Percentiles rank a stretch among this genome's conserved stretches.
phyloP scores from a whole-genome alignment of 2,888 invertebrate species.

The Agapostemon virescens region DNA sequence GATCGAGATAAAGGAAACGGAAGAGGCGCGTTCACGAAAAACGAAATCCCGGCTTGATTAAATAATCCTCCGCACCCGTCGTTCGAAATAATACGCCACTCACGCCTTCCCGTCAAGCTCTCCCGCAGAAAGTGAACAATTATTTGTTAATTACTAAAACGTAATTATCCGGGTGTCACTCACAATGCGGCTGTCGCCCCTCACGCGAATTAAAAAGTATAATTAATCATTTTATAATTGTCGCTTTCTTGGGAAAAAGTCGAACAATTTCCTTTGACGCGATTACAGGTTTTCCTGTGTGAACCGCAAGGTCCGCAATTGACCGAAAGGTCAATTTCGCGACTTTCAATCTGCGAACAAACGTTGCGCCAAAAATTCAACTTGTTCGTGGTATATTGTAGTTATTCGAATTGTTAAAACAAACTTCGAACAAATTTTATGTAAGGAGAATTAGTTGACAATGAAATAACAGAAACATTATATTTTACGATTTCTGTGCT shows the following conservation, averaged over 20 bases:
- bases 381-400: background rate
- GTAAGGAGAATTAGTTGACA: too few relatives aligned
- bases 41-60: background rate
- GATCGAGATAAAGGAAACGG: conserved; percentile 11
- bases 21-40: conserved; percentile 3
- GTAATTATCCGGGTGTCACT: conserved; percentile 16
- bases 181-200: background rate
- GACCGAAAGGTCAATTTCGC: conserved; percentile 45
- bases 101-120: background rate
- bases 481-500: background rate
- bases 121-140: conserved; percentile 2
- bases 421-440: too few relatives aligned
- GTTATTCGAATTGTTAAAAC: background rate
- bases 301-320: too few relatives aligned
- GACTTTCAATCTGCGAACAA: background rate
- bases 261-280: conserved; percentile 45
- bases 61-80: too few relatives aligned
- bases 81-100: background rate
- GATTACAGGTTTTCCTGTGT: background rate
- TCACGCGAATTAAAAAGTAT: background rate
- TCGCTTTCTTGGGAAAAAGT: conserved; percentile 4
- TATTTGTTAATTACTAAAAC: conserved; percentile 2
- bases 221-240: conserved; percentile 12
- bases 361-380: background rate
- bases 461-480: too few relatives aligned